A percentile compares a stretch with the other conserved stretches of the same genome.
Conservation (phyloP, 2,888 invertebrate genomes). For the Clepsis dumicolana region DNA sequence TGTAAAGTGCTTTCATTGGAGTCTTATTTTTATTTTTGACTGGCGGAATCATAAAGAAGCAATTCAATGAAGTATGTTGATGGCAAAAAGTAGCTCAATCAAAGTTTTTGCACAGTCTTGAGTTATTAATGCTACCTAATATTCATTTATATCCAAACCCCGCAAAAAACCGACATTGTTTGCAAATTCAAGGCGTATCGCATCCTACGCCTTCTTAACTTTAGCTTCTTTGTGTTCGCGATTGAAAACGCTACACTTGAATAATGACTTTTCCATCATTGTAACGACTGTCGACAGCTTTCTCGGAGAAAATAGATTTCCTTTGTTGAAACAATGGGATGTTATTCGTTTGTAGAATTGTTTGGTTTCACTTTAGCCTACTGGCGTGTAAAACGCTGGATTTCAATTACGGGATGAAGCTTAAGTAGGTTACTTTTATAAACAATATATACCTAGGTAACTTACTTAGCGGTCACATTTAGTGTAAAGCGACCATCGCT, state of each 20-base stretch:
- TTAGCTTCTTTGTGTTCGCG: conserved; percentile 33
- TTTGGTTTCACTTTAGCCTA: conserved; percentile 35
- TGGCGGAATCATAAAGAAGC: neutral
- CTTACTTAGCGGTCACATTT: conserved; percentile 93
- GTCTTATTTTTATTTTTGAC: neutral
- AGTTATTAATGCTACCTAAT: conserved; percentile 27
- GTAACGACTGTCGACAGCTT: conserved; percentile 59
- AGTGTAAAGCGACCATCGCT: conserved; percentile 92
- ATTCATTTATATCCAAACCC: conserved; percentile 14
- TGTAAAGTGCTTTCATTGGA: neutral
- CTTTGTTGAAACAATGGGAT: conserved; percentile 42
- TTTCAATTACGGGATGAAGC: neutral
- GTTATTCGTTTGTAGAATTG: conserved; percentile 26
- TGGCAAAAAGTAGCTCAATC: conserved; percentile 1
- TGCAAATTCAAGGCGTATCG: conserved; percentile 49
- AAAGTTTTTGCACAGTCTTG: conserved; percentile 23
- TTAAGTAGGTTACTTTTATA: neutral
- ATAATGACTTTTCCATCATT: conserved; percentile 59
- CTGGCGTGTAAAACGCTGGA: neutral
- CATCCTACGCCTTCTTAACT: conserved; percentile 44
- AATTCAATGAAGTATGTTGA: neutral
- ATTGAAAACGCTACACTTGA: conserved; percentile 51
- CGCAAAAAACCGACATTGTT: conserved; percentile 16
- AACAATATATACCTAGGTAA: conserved; percentile 38
- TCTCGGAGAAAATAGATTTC: conserved; percentile 47